These are phyloP conservation scores for Achatina immaculata DNA, from an alignment of 1,140 invertebrate genomes.

Conservation along the genomic window DNA sequence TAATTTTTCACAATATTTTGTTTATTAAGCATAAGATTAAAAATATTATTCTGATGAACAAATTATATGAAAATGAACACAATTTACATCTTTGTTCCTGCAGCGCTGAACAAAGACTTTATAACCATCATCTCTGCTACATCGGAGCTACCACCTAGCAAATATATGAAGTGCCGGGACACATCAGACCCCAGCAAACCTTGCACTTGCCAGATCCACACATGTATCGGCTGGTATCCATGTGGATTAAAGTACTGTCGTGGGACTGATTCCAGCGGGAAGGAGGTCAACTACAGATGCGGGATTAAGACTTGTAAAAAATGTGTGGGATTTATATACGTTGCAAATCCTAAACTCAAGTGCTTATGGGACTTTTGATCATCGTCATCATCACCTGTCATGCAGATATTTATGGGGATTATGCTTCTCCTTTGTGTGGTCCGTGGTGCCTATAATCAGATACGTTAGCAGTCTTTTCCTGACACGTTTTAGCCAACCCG, in stretches of 20 bases:
- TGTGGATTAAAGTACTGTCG: slow-evolving; percentile 95
- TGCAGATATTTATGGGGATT: too few species aligned
- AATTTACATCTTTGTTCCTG: slow-evolving; percentile 35
- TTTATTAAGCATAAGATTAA: too few species aligned
- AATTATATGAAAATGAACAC: too few species aligned
- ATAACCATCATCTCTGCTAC: slow-evolving; percentile 55
- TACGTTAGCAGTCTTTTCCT: too few species aligned
- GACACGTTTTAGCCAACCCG: too few species aligned
- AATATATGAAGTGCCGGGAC: slow-evolving; percentile 65
- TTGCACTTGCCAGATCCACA: slow-evolving; percentile 84
- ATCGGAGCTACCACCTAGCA: slow-evolving; percentile 56
- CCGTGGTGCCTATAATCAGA: too few species aligned
- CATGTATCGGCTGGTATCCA: slow-evolving; percentile 91
- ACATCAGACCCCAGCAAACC: slow-evolving; percentile 69
- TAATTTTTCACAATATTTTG: too few species aligned
- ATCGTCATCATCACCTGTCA: too few species aligned
- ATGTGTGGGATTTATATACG: slow-evolving; percentile 88
- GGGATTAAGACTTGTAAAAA: slow-evolving; percentile 95
- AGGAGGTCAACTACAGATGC: slow-evolving; percentile 84
- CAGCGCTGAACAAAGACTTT: slow-evolving; percentile 60
- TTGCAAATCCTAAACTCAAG: slow-evolving; percentile 83
- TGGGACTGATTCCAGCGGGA: slow-evolving; percentile 77
- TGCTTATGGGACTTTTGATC: slow-evolving; percentile 84
- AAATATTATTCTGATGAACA: too few species aligned
- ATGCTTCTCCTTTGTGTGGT: too few species aligned